phyloP scores from a whole-genome alignment of 2,888 invertebrate species.

The Anoplius nigerrimus region DNA sequence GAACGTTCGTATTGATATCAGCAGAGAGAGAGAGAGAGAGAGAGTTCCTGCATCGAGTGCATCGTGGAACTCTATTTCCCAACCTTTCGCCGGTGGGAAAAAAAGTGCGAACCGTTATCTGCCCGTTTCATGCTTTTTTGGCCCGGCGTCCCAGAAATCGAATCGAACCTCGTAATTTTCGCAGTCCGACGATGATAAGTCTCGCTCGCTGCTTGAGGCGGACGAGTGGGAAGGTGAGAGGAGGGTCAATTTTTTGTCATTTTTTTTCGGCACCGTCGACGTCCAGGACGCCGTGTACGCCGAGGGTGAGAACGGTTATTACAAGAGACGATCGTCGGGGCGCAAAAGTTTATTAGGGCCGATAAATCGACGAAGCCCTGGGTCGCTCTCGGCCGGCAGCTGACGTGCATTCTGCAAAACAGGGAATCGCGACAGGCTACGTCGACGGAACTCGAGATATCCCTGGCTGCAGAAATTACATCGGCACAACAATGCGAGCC shows the following conservation, averaged over 20 bases:
- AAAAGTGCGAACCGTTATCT: neutral
- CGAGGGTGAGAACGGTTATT: constrained; percentile 23
- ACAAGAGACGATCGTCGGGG: constrained; percentile 30
- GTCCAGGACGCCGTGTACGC: constrained; percentile 26
- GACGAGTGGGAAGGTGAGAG: constrained; percentile 6
- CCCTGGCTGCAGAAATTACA: too few species aligned
- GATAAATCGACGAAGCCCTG: constrained; percentile 43
- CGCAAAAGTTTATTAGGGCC: constrained; percentile 43
- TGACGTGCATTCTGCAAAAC: constrained; percentile 18
- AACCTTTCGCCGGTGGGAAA: too few species aligned
- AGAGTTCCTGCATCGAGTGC: too few species aligned
- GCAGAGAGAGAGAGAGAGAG: too few species aligned
- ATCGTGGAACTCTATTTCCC: constrained; percentile 13
- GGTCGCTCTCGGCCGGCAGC: constrained; percentile 7
- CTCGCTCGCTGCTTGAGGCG: constrained; percentile 13
- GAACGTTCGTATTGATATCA: too few species aligned
- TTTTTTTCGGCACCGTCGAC: constrained; percentile 15
- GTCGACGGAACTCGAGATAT: neutral
- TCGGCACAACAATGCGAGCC: too few species aligned
- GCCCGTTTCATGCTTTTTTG: too few species aligned
- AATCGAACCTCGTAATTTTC: constrained; percentile 1
- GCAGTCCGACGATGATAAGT: constrained; percentile 31
- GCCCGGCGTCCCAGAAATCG: too few species aligned
- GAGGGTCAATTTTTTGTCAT: neutral
- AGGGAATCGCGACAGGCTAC: neutral